These are phyloP conservation scores for Nestor notabilis DNA, from an alignment of 2,113 vertebrate genomes.

Conservation along the genomic window DNA sequence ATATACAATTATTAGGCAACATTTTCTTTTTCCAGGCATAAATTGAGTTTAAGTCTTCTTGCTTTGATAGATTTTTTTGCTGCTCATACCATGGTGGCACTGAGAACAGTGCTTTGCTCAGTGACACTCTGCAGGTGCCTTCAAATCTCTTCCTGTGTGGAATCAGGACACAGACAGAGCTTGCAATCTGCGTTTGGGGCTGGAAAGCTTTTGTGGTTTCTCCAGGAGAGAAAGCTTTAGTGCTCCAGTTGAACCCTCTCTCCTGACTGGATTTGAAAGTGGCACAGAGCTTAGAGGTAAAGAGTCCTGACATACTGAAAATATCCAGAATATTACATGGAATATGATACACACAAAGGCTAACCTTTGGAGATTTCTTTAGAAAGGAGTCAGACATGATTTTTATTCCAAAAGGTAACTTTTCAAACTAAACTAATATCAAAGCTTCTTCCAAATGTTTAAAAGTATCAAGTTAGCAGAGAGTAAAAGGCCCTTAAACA, in stretches of 20 bases:
- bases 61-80: not conserved
- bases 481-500: not conserved
- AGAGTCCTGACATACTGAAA: not conserved
- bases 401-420: not conserved
- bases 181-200: not conserved
- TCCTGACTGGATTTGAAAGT: not conserved
- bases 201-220: not conserved
- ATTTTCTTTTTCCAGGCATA: not conserved
- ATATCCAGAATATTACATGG: not conserved
- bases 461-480: not conserved
- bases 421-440: not conserved
- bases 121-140: conserved; percentile 22
- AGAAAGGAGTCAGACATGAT: not conserved
- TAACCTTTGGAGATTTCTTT: not conserved
- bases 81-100: not conserved
- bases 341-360: not conserved
- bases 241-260: not conserved
- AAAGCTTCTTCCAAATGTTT: not conserved
- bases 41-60: not conserved
- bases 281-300: not conserved
- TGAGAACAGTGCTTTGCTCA: not conserved
- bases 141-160: not conserved
- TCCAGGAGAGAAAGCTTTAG: not conserved
- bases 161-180: not conserved
- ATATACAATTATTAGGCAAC: not conserved